Evolutionary conservation across 1,140 invertebrate species (phyloP), one percentile per base, ranked within the genome.

Genomic region (Manduca sexta): DNA sequence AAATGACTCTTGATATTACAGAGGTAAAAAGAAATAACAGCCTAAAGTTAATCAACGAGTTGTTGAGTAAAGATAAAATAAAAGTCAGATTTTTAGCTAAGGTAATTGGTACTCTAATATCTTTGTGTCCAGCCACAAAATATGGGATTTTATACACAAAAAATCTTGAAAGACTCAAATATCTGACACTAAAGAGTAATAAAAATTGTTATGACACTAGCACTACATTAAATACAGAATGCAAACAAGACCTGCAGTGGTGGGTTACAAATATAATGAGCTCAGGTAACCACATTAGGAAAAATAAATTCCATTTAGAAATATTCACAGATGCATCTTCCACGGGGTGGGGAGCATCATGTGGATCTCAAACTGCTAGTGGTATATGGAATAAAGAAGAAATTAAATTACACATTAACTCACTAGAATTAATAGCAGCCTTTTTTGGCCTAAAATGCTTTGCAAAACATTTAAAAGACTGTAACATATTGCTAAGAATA

Each of bases 1-100:
- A 52, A 16, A 34, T 52, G 38, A 21, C 31, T 2, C 11, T 57
- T 3, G 11, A 8, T 1, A 30, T 57, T n/a, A 51, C 54, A 5
- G 2, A 6, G 8, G 47, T 44, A 17, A 60, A 55, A 16, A 30
- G 29, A 44, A 3, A 13, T n/a, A 16, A 8, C 11, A 35, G 40
- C 21, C 51, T 48, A 30, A 18, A 47, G 11, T 2, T 4, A n/a
- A n/a, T n/a, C n/a, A n/a, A n/a, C n/a, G n/a, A n/a, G n/a, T n/a
- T n/a, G n/a, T n/a, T n/a, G n/a, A n/a, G n/a, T n/a, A n/a, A n/a
- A n/a, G n/a, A n/a, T n/a, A n/a, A n/a, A n/a, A n/a, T n/a, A n/a
- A n/a, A n/a, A n/a, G n/a, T n/a, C n/a, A n/a, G n/a, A n/a, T n/a
- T n/a, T n/a, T n/a, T n/a, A n/a, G n/a, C n/a, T n/a, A n/a, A n/a